phyloP scores from a whole-genome alignment of 1,140 invertebrate species.

The Riptortus pedestris region DNA sequence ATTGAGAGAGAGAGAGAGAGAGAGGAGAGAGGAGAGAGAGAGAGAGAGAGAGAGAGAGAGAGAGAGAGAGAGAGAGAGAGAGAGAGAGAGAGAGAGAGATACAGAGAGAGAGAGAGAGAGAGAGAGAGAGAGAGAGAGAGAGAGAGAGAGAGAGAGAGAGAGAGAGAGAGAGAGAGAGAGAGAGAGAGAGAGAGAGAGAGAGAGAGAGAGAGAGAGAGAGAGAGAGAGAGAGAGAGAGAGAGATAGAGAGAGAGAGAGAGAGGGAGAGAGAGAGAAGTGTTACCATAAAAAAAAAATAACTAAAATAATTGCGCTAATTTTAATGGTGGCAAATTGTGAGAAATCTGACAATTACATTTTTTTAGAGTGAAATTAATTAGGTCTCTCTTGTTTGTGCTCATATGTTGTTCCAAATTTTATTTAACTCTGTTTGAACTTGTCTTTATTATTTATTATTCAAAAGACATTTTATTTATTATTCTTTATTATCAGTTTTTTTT shows the following conservation, averaged over 20 bases:
- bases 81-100: constrained; percentile 10
- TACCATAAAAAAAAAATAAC: no score
- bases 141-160: constrained; percentile 28
- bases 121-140: constrained; percentile 18
- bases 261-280: no score
- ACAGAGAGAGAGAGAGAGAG: constrained; percentile 10
- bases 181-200: constrained; percentile 14
- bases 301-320: no score
- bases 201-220: constrained; percentile 23
- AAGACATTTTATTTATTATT: no score
- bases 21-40: constrained; percentile 17
- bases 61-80: constrained; percentile 3
- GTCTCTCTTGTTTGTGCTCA: no score
- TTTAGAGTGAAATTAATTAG: no score
- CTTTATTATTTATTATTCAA: no score
- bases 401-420: no score
- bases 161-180: constrained; percentile 20
- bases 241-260: neutral
- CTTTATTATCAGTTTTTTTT: no score
- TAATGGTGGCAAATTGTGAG: no score
- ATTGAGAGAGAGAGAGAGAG: constrained; percentile 5
- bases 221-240: constrained; percentile 9
- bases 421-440: no score
- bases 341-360: no score
- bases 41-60: constrained; percentile 15